Base-by-base conservation (phyloP, 2,113 vertebrate species). In the Psophia crepitans region DNA sequence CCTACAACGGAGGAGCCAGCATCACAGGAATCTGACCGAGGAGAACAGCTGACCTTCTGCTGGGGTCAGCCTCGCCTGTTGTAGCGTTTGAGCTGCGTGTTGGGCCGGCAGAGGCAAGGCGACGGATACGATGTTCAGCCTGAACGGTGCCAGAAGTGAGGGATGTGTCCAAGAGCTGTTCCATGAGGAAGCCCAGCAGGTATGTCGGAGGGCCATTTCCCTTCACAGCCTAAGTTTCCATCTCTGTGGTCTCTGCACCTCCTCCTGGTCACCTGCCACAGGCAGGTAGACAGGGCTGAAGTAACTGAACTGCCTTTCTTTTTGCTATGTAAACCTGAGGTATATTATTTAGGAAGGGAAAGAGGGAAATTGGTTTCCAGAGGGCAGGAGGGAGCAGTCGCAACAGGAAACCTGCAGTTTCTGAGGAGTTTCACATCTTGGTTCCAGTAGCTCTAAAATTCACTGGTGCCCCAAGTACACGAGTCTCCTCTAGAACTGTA, bases 141-240 rank as follows among this genome's bases (percentile, higher is more conserved):
- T 37, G 33, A 93, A 82, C 16, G 35, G 39, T 66, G 46, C 91
- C 61, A 85, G 41, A 44, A 94, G 32, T 30, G 84, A 76, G 65
- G 85, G 96, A 9, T 97, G 96, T 1, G 97, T 99, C 56, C 98
- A 98, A 28, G 99, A 99, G 66, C 98, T 99, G 87, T 99, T 99
- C 97, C 99, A 99, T 1, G 99, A 99, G 93, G 99, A 99, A 83
- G 99, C 99, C 74, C 98, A 99, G 98, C 99, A 99, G 99, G 99
- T 99, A 97, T 48, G 97, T 51, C 4, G 16, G 43, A 44, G 22
- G 49, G 16, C 11, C 9, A 3, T n/a, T 27, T 80, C n/a, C 61
- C 69, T 49, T 60, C 39, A 11, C 14, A 43, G 57, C 44, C 28
- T 51, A 43, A 4, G 14, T 32, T 82, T 71, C 44, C 12, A 6